phyloP scores from a whole-genome alignment of 2,113 vertebrate species.

The Platichthys stellatus region DNA sequence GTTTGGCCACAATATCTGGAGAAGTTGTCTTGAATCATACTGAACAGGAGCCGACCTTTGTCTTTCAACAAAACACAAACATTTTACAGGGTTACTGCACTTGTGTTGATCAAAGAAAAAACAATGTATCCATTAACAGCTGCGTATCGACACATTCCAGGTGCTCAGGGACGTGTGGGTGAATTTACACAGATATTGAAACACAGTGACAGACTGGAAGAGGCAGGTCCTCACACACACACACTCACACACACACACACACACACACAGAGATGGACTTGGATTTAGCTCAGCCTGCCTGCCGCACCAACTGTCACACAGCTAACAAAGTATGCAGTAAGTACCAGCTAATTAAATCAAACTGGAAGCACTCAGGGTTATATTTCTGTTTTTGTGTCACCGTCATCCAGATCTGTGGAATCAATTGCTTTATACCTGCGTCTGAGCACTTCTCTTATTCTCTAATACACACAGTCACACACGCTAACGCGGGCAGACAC shows the following conservation, averaged over 20 bases:
- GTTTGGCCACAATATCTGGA: conserved; percentile 18
- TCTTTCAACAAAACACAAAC: not conserved
- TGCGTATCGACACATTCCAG: conserved; percentile 34
- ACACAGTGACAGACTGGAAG: conserved; percentile 33
- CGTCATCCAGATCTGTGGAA: conserved; percentile 47
- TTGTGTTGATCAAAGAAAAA: conserved; percentile 4
- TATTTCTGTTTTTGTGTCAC: conserved; percentile 64
- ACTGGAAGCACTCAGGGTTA: conserved; percentile 63
- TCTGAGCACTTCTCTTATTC: conserved; percentile 12
- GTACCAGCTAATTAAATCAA: conserved; percentile 78
- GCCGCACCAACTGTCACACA: conserved; percentile 69
- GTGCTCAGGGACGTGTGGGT: conserved; percentile 8
- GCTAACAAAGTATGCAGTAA: conserved; percentile 76
- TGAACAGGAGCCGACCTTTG: not conserved
- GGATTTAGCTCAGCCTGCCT: conserved; percentile 55
- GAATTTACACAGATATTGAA: conserved; percentile 32
- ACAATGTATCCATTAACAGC: conserved; percentile 24
- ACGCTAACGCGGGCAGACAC: not conserved
- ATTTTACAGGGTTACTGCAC: not conserved
- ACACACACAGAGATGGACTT: conserved; percentile 49
- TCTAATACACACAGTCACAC: conserved; percentile 23
- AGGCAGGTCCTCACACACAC: not conserved
- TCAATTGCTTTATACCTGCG: conserved; percentile 43
- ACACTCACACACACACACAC: conserved; percentile 29
- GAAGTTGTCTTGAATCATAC: conserved; percentile 12